Evolutionary conservation across 1,140 invertebrate species (phyloP), one percentile per base, ranked within the genome.

Genomic region (Drepana arcuata): DNA sequence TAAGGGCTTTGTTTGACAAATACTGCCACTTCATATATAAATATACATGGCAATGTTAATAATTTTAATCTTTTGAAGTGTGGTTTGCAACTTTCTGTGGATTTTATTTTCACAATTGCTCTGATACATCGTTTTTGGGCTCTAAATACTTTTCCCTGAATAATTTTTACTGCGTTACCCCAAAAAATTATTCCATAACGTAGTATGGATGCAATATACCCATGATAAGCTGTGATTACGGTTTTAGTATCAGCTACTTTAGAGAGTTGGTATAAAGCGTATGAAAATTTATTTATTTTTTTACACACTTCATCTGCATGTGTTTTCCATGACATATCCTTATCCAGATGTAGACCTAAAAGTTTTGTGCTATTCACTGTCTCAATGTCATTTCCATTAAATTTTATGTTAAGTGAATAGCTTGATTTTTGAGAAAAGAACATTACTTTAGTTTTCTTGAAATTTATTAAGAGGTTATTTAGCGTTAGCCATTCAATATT

Each of bases 371-470:
- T 9, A 18, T 18, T 27, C 4, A 13, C 13, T 10, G 26, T 7
- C 2, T 29, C 5, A 21, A 37, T 21, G 2, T 7, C 16, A 12
- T 32, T 2, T 15, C 27, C 27, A 1, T 29, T 14, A 6, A 14
- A 28, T 32, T n/a, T 9, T 33, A 5, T n/a, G 13, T 15, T 9
- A n/a, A n/a, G 13, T 7, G 12, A n/a, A 4, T 18, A 7, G 3
- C 14, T 25, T 23, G n/a, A n/a, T 18, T 24, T 24, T 32, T 33
- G 23, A 11, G 11, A 2, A 24, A 41, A 41, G 1, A 29, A 16
- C 26, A 41, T 34, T 10, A 41, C 23, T 15, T 29, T 34, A 5
- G 31, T 41, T 34, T 21, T n/a, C n/a, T n/a, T n/a, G n/a, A n/a
- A n/a, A n/a, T n/a, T n/a, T n/a, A n/a, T n/a, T n/a, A n/a, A n/a